Conservation (phyloP, 2,797 vertebrate genomes). For the Pipistrellus pygmaeus region DNA sequence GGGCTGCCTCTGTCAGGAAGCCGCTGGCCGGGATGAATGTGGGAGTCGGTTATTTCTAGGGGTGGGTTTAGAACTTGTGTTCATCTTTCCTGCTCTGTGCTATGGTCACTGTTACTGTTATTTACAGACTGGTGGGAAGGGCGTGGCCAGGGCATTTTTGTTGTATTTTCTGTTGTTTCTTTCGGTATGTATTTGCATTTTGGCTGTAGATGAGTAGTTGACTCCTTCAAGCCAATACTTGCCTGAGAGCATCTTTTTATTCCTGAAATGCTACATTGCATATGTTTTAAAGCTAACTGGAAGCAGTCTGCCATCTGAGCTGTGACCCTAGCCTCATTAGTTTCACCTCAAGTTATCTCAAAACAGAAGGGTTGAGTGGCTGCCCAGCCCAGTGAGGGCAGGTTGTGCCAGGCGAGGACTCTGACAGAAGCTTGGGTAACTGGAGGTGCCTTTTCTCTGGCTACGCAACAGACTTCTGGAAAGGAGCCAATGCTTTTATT, state of each 20-base stretch:
- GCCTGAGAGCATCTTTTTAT: slow-evolving; percentile 81
- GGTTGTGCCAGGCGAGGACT: neutral
- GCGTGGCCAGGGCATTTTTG: neutral
- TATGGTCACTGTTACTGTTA: slow-evolving; percentile 71
- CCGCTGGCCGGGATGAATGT: slow-evolving; percentile 65
- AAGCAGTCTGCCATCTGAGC: slow-evolving; percentile 57
- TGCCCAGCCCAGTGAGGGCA: neutral
- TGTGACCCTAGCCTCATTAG: slow-evolving; percentile 36
- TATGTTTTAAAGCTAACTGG: slow-evolving; percentile 85
- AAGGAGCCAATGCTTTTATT: neutral
- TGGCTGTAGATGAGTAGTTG: slow-evolving; percentile 74
- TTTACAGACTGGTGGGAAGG: slow-evolving; percentile 64
- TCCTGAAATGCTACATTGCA: slow-evolving; percentile 60
- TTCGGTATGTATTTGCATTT: slow-evolving; percentile 78
- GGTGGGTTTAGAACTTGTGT: neutral
- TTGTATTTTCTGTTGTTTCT: neutral
- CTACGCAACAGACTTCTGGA: fast-evolving
- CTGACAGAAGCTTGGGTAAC: neutral
- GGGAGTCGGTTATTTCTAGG: neutral
- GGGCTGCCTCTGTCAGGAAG: slow-evolving; percentile 12
- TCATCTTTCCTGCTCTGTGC: slow-evolving; percentile 71
- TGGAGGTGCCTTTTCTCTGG: neutral
- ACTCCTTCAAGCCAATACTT: slow-evolving; percentile 73
- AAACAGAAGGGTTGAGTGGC: neutral
- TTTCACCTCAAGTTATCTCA: neutral